A percentile compares a stretch with the other conserved stretches of the same genome.
Evolutionary conservation across 2,888 invertebrate species (phyloP).

Genomic region (Geotrupes spiniger): DNA sequence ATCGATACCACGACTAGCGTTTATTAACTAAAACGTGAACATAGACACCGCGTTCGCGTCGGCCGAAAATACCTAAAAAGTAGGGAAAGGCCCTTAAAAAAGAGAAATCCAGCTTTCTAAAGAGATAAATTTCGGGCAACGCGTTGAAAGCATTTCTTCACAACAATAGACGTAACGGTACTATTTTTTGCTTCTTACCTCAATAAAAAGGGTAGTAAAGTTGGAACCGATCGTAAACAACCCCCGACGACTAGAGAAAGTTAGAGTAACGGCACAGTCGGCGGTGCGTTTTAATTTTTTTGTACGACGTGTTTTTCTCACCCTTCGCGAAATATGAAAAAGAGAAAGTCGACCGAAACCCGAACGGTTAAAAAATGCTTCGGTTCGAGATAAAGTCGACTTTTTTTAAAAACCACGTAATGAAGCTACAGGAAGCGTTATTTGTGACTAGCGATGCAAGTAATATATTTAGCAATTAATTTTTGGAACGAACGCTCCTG

Average conservation of each 20-base stretch:
- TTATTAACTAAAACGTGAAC: slow-evolving; percentile 9
- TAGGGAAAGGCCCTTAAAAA: neutral
- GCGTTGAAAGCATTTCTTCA: slow-evolving; percentile 3
- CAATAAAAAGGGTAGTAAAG: slow-evolving; percentile 19
- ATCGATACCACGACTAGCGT: slow-evolving; percentile 24
- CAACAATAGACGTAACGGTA: slow-evolving; percentile 11
- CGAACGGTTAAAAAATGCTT: neutral
- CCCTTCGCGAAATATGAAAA: neutral
- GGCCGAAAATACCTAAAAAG: no score
- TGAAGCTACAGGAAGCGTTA: slow-evolving; percentile 14
- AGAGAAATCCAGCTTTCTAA: slow-evolving; percentile 12
- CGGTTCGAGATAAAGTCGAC: slow-evolving; percentile 2
- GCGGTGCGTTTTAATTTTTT: neutral
- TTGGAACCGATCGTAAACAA: slow-evolving; percentile 13
- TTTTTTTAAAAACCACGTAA: neutral
- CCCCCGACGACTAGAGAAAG: slow-evolving; percentile 15
- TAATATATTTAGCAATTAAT: slow-evolving; percentile 43
- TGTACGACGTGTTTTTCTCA: no score
- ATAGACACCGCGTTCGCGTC: no score
- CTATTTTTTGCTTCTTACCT: slow-evolving; percentile 10
- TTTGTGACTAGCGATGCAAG: slow-evolving; percentile 25
- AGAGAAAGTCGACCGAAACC: slow-evolving; percentile 1
- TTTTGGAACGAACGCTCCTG: slow-evolving; percentile 35
- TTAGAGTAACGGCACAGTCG: slow-evolving; percentile 5
- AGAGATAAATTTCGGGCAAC: neutral